Percentiles rank a stretch among this genome's conserved stretches.
These are phyloP conservation scores for Oplegnathus fasciatus DNA, from an alignment of 2,113 vertebrate species.

Conservation along the genomic window DNA sequence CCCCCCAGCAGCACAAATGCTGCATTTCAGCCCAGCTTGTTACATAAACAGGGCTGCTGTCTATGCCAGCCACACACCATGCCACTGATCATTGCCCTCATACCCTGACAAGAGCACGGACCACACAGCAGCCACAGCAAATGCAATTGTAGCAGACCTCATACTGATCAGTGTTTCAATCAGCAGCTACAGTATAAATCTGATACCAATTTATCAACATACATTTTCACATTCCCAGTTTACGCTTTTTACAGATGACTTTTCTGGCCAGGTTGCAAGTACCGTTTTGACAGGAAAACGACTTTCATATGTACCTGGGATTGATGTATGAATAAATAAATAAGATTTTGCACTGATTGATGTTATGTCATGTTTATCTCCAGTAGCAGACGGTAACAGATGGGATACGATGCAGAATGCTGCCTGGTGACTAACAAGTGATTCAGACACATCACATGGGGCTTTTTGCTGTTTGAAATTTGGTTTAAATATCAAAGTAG, in stretches of 20 bases:
- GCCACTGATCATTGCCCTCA: neutral
- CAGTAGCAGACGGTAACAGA: conserved; percentile 46
- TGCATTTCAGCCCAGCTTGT: conserved; percentile 6
- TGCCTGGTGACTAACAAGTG: conserved; percentile 57
- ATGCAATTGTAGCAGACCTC: neutral
- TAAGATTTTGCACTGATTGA: conserved; percentile 44
- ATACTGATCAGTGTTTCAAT: conserved; percentile 23
- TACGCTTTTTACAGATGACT: neutral
- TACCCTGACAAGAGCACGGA: neutral
- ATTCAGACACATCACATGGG: conserved; percentile 40
- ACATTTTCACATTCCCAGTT: conserved; percentile 9
- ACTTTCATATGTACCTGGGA: conserved; percentile 6
- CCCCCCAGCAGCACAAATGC: conserved; percentile 1
- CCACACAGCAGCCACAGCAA: conserved; percentile 11
- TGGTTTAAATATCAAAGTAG: conserved; percentile 46
- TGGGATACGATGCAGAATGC: conserved; percentile 42
- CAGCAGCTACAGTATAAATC: conserved; percentile 5
- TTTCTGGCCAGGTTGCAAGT: neutral
- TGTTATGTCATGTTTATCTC: conserved; percentile 54
- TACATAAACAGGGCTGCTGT: conserved; percentile 29
- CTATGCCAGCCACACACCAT: conserved; percentile 22
- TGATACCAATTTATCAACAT: conserved; percentile 3
- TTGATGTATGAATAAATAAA: conserved; percentile 54
- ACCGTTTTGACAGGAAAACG: neutral
- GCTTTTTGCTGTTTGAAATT: conserved; percentile 35